Percentiles rank a stretch among this genome's conserved stretches.
Conservation (phyloP, 1,140 invertebrate genomes). For the Drosophila sp. region DNA sequence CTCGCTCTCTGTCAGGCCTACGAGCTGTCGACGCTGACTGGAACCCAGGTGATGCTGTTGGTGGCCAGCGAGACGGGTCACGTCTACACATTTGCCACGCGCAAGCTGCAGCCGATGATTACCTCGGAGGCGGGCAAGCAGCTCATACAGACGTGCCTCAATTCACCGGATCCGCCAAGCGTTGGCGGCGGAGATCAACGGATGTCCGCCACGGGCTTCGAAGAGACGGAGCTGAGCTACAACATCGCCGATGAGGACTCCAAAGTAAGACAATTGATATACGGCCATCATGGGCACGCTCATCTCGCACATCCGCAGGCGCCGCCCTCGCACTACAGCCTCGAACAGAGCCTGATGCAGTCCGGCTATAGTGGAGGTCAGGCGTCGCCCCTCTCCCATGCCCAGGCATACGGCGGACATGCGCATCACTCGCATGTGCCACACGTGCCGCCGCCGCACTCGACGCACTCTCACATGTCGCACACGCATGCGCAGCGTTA, state of each 20-base stretch:
- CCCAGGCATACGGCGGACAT: conserved; percentile 81
- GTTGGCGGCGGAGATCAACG: conserved; percentile 92
- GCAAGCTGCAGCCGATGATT: conserved; percentile 99
- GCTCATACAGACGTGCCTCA: conserved; percentile 99
- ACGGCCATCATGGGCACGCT: conserved; percentile 89
- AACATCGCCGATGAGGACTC: conserved; percentile 97
- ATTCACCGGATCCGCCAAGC: conserved; percentile 96
- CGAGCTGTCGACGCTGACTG: conserved; percentile 99
- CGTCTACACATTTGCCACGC: conserved; percentile 99
- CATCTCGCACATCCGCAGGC: conserved; percentile 85
- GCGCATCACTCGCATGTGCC: conserved; percentile 80
- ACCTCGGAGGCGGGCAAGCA: conserved; percentile 99
- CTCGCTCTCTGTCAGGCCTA: conserved; percentile 90
- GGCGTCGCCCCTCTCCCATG: conserved; percentile 84
- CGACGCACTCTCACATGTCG: conserved; percentile 83
- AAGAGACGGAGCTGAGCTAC: conserved; percentile 99
- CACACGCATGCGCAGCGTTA: conserved; percentile 84
- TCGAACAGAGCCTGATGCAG: conserved; percentile 84
- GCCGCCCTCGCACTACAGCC: conserved; percentile 79
- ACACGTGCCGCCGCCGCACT: conserved; percentile 80
- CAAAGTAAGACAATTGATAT: conserved; percentile 98
- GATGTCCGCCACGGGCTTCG: conserved; percentile 99
- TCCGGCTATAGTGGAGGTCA: conserved; percentile 85
- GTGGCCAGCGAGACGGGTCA: conserved; percentile 98
- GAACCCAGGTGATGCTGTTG: conserved; percentile 99